A percentile compares a stretch with the other conserved stretches of the same genome.
Evolutionary conservation across 2,888 invertebrate species (phyloP).

Genomic region (Drosophila infuscata): DNA sequence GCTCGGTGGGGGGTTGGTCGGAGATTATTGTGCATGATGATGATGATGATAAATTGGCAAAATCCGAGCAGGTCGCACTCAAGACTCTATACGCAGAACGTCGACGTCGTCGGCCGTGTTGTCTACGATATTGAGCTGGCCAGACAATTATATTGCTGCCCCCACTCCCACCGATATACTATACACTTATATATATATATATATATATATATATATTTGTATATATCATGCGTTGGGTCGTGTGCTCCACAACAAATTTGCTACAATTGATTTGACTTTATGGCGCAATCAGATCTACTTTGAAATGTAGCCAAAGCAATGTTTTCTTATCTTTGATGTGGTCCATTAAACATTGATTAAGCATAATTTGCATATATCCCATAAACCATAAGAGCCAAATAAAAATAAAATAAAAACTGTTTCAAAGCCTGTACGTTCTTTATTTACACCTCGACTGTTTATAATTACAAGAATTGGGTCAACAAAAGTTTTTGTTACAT

Average conservation of each 20-base stretch:
- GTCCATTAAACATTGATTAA: constrained; percentile 29
- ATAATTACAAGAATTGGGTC: constrained; percentile 45
- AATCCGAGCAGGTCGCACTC: constrained; percentile 18
- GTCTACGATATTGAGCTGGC: constrained; percentile 47
- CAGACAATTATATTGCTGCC: constrained; percentile 19
- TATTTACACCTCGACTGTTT: constrained; percentile 36
- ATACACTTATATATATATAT: neutral
- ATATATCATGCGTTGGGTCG: constrained; percentile 5
- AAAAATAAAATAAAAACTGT: neutral
- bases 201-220: neutral
- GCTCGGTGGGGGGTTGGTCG: neutral
- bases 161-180: neutral
- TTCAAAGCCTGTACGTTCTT: constrained; percentile 5
- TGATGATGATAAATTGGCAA: constrained; percentile 33
- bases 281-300: constrained; percentile 54
- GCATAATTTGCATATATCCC: constrained; percentile 3
- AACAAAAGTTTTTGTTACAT: constrained; percentile 36
- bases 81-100: constrained; percentile 3
- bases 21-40: constrained; percentile 10
- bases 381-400: constrained; percentile 2
- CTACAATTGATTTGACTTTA: constrained; percentile 54
- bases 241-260: constrained; percentile 28
- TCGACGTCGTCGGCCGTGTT: constrained; percentile 20
- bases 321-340: constrained; percentile 56
- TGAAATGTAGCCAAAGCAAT: constrained; percentile 24